Base-by-base conservation (phyloP, 2,888 invertebrate species). In the Harpagoxenus sublaevis region DNA sequence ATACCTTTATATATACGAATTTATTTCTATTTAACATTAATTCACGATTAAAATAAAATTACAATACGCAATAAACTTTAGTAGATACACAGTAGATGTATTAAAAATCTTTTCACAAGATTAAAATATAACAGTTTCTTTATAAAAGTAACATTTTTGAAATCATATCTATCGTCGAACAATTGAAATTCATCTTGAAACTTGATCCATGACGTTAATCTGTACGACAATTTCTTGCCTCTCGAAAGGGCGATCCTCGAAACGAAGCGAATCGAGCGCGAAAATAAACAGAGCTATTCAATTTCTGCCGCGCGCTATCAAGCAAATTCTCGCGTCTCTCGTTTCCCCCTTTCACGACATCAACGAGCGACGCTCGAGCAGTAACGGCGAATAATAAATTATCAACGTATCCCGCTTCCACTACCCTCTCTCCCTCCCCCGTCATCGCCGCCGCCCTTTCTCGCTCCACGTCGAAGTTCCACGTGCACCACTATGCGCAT, bases 401-500 rank as follows among this genome's bases (percentile, higher is more conserved):
- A 86, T 70, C 86, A 84, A 83, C 82, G 71, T 53, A 81, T 83
- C 79, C 83, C 75, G 63, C 83, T 82, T 62, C 71, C 66, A 62
- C 70, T 23, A 15, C 53, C 57, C 10, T 2, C 51, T 18, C 8
- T 6, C 18, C 35, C 65, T 0, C 65, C 42, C 68, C 70, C 83
- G 68, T 84, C 84, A 84, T 84, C 83, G 70, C 83, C 75, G 77
- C 77, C 60, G 8, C 55, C 79, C 79, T 70, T 66, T 45, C 83
- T 55, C 85, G 65, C 85, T 60, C 62, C 75, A 45, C 78, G 86
- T 68, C 66, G 66, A 86, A 87, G 86, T 87, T 89, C 86, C 87
- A 85, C 87, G 88, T 85, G 85, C 86, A 87, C 89, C 77, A 89
- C 92, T 87, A 92, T 92, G 89, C 92, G 92, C 92, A 92, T 94